Base-by-base conservation (phyloP, 2,888 invertebrate genomes). In the Psylliodes chrysocephalus region DNA sequence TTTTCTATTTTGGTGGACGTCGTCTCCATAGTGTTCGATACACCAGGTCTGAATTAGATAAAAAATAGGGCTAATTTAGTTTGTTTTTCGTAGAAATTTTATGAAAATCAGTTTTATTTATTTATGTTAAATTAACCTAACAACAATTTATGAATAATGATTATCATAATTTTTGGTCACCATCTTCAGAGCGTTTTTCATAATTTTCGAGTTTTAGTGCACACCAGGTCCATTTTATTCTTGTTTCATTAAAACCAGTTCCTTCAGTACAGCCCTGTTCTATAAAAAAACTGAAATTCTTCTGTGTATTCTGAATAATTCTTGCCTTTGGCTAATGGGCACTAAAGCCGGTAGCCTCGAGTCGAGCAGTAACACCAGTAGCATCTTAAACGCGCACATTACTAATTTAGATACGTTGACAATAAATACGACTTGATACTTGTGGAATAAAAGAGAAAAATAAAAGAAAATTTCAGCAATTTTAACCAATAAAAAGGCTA, bases 351-450 rank as follows among this genome's bases (percentile, higher is more conserved):
- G 12, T 17, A 51, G 25, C 42, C 44, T n/a, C 22, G 22, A 22
- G 22, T 22, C 2, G 22, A 6, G 6, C 2, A 28, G 60, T 53
- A 60, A 60, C 53, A 46, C 44, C 42, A 53, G 60, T 52, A 53
- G 60, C 60, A 46, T 60, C 46, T 53, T 44, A 53, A 44, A 53
- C 14, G 17, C 18, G 52, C 44, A 14, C 60, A 28, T 53, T 25
- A 33, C 60, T 60, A 60, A 60, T 60, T 60, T 46, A 53, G 60
- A 60, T 46, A 40, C 60, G 52, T 53, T 60, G 60, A 60, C 60
- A 60, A 46, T 56, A 56, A 56, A 56, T 51, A 51, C 28, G 12
- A n/a, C n/a, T 44, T 55, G 38, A 4, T 42, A 28, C 38, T 40
- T 53, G 53, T 14, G 17, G 42, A 19, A 42, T 44, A 42, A 54